Base-by-base conservation (phyloP, 2,113 vertebrate species). In the Syngnathoides biaculeatus region DNA sequence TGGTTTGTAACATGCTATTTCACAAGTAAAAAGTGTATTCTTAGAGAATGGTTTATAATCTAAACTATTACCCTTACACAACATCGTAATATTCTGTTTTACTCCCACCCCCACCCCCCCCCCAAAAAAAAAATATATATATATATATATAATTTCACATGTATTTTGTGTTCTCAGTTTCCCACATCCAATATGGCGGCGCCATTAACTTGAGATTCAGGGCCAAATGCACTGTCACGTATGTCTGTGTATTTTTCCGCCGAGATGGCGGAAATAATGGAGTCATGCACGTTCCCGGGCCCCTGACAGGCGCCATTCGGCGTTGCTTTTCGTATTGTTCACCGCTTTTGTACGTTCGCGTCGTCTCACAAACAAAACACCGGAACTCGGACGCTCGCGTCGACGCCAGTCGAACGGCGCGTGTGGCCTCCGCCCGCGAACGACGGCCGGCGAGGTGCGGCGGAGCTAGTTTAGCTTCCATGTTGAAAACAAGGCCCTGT, bases 401-500 rank as follows among this genome's bases (percentile, higher is more conserved):
- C n/a, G 15, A 62, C 6, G 12, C 13, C 40, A 6, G 30, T 24
- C 39, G 13, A 24, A 15, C 30, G 8, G n/a, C 19, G 38, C 0
- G 0, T 5, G 26, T 13, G 50, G 20, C 9, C n/a, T 14, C 5
- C 40, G 45, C 0, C 15, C 0, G 14, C 10, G 6, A 26, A 47
- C n/a, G 39, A 17, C 8, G 35, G 45, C 27, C 27, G 30, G 2
- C 5, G n/a, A 63, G 38, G 71, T 73, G 73, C 52, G 62, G 15
- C n/a, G 69, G 17, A 72, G 50, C 56, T 63, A 79, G 74, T 74
- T 77, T 55, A 72, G 90, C 83, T 71, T 92, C 92, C 90, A 92
- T 92, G 86, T 92, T 92, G 88, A 86, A 86, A 88, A 84, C 85
- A 87, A 88, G 86, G 88, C 81, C 69, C 83, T 82, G 85, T 89